Conservation (phyloP, 2,113 vertebrate genomes). For the Platysteira castanea region DNA sequence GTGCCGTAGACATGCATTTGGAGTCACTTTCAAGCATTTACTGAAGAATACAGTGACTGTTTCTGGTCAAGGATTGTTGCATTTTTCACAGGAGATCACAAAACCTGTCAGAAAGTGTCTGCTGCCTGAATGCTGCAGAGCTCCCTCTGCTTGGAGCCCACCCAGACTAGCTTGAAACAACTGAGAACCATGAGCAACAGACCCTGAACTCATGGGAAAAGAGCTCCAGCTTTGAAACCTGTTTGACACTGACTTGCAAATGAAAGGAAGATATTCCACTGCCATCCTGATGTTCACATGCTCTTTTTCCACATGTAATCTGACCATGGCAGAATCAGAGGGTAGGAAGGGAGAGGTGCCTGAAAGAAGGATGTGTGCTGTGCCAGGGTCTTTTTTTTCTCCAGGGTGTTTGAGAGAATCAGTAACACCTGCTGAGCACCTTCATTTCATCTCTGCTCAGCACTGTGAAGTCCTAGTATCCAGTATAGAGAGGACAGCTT, state of each 20-base stretch:
- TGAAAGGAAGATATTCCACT: background rate
- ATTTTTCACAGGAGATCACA: background rate
- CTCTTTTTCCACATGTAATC: background rate
- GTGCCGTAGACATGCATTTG: background rate
- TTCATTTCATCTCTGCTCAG: background rate
- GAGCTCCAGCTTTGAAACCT: background rate
- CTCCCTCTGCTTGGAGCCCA: background rate
- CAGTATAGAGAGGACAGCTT: background rate
- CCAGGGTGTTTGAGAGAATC: background rate
- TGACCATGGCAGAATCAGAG: background rate
- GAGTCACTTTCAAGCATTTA: background rate
- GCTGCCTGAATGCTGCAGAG: background rate
- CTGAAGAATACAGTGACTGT: background rate
- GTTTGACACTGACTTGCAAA: background rate
- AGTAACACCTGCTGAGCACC: background rate
- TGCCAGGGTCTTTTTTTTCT: background rate
- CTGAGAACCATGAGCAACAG: background rate
- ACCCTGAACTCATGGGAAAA: background rate
- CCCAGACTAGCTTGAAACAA: background rate
- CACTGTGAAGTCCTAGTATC: background rate
- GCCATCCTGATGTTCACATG: background rate
- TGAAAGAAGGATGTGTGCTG: background rate
- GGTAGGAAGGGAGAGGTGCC: background rate
- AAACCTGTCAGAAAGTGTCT: background rate
- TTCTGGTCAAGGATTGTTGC: background rate